Conservation (phyloP, 2,888 invertebrate genomes). For the Didymodactylos carnosus region DNA sequence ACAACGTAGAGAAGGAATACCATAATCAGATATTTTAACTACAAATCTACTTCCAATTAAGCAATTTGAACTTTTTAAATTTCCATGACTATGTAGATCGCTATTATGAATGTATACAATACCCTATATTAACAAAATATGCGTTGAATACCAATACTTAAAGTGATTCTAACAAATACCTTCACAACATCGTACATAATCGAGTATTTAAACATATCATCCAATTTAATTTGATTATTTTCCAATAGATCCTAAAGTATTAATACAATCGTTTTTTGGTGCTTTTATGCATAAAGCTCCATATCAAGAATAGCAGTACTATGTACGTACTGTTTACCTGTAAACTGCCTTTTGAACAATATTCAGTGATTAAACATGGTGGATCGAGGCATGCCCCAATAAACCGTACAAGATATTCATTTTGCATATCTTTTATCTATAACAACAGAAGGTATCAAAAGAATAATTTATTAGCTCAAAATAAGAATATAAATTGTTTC, state of each 20-base stretch:
- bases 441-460: background rate
- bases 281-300: too few relatives aligned
- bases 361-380: constrained; percentile 60
- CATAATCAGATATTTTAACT: background rate
- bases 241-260: constrained; percentile 53
- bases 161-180: too few relatives aligned
- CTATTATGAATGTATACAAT: constrained; percentile 81
- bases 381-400: constrained; percentile 64
- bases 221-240: constrained; percentile 69
- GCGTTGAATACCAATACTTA: too few relatives aligned
- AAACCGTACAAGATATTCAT: constrained; percentile 63
- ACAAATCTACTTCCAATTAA: constrained; percentile 65
- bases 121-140: constrained; percentile 37
- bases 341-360: constrained; percentile 63
- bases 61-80: constrained; percentile 86
- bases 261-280: too few relatives aligned
- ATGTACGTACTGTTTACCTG: too few relatives aligned
- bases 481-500: too few relatives aligned
- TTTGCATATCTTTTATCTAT: constrained; percentile 64
- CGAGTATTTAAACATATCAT: constrained; percentile 77
- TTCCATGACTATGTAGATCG: constrained; percentile 73
- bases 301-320: too few relatives aligned
- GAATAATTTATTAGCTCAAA: background rate
- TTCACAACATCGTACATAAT: constrained; percentile 79
- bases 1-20: background rate